Base-by-base conservation (phyloP, 30 jellyfish, hydroid and myxozoan species). In the Aurelia aurita complex sp. Pacific region DNA sequence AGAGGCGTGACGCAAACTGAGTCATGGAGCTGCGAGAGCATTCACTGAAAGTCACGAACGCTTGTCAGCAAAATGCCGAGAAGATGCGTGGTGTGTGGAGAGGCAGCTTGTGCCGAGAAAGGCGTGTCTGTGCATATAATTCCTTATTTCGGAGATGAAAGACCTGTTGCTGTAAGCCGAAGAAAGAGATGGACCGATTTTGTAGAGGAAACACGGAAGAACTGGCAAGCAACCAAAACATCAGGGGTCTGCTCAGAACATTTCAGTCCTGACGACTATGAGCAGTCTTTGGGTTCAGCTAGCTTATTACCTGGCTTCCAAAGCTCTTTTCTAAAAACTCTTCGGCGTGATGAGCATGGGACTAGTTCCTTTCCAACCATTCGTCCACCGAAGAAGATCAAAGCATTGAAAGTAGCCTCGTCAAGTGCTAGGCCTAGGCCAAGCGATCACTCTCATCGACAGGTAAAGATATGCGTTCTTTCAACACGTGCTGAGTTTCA, bases 1-100 rank as follows among this genome's bases (percentile, higher is more conserved):
- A 38, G 50, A 46, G 57, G 14, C 57, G 15, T 46, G 57, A 46
- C 57, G 57, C 8, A 46, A 46, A 46, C 57, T 46, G 57, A 46
- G 57, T 46, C 57, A 4, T 9, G 1, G 15, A 9, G 57, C 14
- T 9, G 12, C 57, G 57, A 4, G 12, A 46, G 57, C 57, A 46
- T 6, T 46, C 11, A 46, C 57, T 46, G 57, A 46, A 38, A 38
- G 50, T 9, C 57, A 46, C 14, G 2, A 7, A 46, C 57, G 57
- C 14, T 46, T 0, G 57, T 7, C 57, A 46, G 8, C 57, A 46
- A 46, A 46, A 68, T 68, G 79, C 79, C 79, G 16, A 68, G 79
- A 68, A 23, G 79, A 36, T 68, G 79, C 18, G 54, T 68, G 10
- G 79, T 68, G 34, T 68, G 79, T 68, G 79, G 79, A 6, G 79